phyloP scores from a whole-genome alignment of 1,140 invertebrate genomes.

The Conopomorpha cramerella region DNA sequence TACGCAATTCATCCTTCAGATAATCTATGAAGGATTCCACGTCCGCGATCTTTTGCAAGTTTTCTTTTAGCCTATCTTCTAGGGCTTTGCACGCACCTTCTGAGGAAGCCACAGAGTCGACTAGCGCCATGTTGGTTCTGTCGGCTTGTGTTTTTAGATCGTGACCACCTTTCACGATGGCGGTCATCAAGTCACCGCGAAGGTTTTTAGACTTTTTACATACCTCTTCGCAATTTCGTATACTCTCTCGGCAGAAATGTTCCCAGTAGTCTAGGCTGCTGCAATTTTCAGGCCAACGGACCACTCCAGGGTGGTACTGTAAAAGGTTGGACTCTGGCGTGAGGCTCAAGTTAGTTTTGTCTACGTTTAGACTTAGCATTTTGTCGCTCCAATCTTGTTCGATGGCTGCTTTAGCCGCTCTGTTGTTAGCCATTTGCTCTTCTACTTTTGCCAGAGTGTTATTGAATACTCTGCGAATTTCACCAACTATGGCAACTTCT shows the following conservation, averaged over 20 bases:
- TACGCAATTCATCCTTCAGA: conserved; percentile 63
- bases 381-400: conserved; percentile 91
- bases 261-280: conserved; percentile 72
- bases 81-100: conserved; percentile 66
- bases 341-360: conserved; percentile 64
- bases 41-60: conserved; percentile 67
- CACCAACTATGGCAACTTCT: conserved; percentile 70
- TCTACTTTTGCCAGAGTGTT: conserved; percentile 71
- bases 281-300: conserved; percentile 71
- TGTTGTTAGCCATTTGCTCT: conserved; percentile 73
- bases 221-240: conserved; percentile 65
- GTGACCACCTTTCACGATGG: conserved; percentile 65
- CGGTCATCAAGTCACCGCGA: conserved; percentile 63
- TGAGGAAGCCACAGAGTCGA: conserved; percentile 66
- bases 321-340: conserved; percentile 66
- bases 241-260: conserved; percentile 68
- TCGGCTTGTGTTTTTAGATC: conserved; percentile 76
- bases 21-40: conserved; percentile 69
- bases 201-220: conserved; percentile 65
- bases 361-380: conserved; percentile 74
- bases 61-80: conserved; percentile 66
- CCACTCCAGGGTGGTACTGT: conserved; percentile 69
- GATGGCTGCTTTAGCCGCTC: conserved; percentile 74
- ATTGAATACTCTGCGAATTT: conserved; percentile 65
- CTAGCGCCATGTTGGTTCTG: conserved; percentile 69